Base-by-base conservation (phyloP, 2,797 vertebrate genomes). In the Esox masquinongy region DNA sequence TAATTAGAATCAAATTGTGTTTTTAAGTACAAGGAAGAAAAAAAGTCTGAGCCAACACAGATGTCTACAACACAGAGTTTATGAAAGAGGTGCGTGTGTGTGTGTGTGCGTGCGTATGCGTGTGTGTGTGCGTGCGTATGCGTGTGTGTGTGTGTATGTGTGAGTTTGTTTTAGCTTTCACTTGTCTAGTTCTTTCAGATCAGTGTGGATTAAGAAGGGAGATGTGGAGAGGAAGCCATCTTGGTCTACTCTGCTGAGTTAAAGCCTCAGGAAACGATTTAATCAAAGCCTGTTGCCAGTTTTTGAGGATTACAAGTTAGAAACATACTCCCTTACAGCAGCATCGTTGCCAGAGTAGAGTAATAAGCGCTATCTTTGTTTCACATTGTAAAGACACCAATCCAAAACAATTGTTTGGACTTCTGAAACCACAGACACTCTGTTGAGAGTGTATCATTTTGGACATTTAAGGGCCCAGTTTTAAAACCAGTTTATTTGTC, bases 1-100 rank as follows among this genome's bases (percentile, higher is more conserved):
- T 87, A 87, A 90, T 93, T 89, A 88, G 87, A 79, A 89, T 91
- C 87, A 89, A 91, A 88, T 91, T 83, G 75, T 75, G 1, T 26
- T 49, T 79, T 79, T 81, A 83, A 77, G 76, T 76, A 76, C 79
- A 68, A 80, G 76, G 84, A 84, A 88, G 75, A 85, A 77, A 80
- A 73, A 78, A 72, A 47, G 70, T 82, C 68, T 77, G 74, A 84
- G 78, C 74, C 80, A 88, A 85, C 78, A 80, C 81, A 88, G 78
- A 83, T 85, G 83, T 86, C 79, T 83, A 77, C 75, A 84, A 75
- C 78, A 79, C 79, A 80, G 56, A 79, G 63, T 24, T 77, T 53
- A 51, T 24, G 69, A 29, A 51, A 17, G 39, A 19, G 29, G 36
- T 34, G 36, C 22, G 31, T n/a, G 39, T 2, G 29, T 80, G 71